Conservation (phyloP, 2,113 vertebrate species). For the Gobius niger region DNA sequence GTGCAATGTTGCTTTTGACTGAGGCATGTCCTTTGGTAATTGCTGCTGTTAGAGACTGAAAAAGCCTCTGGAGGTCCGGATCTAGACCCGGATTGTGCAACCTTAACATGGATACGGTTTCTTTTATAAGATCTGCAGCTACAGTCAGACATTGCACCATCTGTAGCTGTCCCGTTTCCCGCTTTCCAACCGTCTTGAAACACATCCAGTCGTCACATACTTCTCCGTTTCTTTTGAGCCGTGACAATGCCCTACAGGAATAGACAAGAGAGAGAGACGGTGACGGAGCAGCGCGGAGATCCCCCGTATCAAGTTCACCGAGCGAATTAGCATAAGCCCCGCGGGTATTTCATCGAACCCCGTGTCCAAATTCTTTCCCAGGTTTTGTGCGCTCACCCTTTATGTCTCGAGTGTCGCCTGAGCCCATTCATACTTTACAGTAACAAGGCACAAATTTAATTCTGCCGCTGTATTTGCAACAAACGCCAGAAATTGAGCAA, state of each 20-base stretch:
- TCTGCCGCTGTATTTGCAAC: no score
- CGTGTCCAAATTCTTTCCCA: not conserved
- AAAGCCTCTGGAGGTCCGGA: no score
- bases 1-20: no score
- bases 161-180: not conserved
- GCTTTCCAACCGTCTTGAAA: not conserved
- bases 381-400: not conserved
- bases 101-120: not conserved
- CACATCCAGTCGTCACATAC: not conserved
- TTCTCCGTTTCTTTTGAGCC: not conserved
- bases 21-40: no score
- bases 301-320: slow-evolving; percentile 1
- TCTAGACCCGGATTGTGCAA: not conserved
- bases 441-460: not conserved
- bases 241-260: not conserved
- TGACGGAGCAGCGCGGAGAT: not conserved
- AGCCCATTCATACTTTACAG: not conserved
- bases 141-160: not conserved
- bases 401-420: not conserved
- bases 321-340: not conserved
- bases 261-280: not conserved
- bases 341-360: not conserved
- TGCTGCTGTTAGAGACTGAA: no score
- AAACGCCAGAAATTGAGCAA: not conserved
- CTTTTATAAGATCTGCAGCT: not conserved